Evolutionary conservation across 2,888 invertebrate genomes (phyloP).

Genomic region (Ypsolopha scabrella): DNA sequence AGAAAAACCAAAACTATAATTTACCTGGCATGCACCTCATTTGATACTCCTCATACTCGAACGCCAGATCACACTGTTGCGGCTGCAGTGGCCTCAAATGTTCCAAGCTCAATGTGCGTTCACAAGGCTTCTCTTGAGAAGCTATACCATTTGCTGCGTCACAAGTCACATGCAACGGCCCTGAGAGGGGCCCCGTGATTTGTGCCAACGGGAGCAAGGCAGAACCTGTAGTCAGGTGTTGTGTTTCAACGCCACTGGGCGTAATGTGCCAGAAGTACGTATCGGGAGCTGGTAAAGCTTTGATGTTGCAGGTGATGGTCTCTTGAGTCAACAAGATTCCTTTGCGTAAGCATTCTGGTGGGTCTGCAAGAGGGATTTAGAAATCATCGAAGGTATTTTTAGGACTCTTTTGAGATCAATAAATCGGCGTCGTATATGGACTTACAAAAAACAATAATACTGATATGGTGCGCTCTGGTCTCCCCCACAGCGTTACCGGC

Average conservation of each 20-base stretch:
- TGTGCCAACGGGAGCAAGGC: conserved; percentile 43
- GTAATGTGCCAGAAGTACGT: conserved; percentile 58
- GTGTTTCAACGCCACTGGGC: conserved; percentile 39
- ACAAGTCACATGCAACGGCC: conserved; percentile 38
- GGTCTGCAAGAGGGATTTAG: conserved; percentile 29
- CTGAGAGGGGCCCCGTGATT: conserved; percentile 43
- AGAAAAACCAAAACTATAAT: neutral
- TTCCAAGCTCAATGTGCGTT: conserved; percentile 41
- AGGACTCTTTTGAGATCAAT: too few species aligned
- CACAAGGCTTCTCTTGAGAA: conserved; percentile 46
- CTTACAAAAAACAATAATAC: conserved; percentile 50
- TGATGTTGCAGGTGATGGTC: conserved; percentile 44
- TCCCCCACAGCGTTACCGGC: conserved; percentile 47
- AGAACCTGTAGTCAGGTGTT: conserved; percentile 53
- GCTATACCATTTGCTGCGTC: conserved; percentile 55
- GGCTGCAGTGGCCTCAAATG: conserved; percentile 50
- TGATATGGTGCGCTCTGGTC: conserved; percentile 40
- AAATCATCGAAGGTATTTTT: too few species aligned
- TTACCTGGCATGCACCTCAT: conserved; percentile 59
- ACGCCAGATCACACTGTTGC: conserved; percentile 51
- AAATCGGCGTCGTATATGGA: neutral
- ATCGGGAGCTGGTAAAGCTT: conserved; percentile 43
- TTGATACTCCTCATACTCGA: conserved; percentile 53
- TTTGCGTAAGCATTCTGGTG: conserved; percentile 48
- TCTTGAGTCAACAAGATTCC: conserved; percentile 49